Base-by-base conservation (phyloP, 2,888 invertebrate genomes). In the Cinara cedri region DNA sequence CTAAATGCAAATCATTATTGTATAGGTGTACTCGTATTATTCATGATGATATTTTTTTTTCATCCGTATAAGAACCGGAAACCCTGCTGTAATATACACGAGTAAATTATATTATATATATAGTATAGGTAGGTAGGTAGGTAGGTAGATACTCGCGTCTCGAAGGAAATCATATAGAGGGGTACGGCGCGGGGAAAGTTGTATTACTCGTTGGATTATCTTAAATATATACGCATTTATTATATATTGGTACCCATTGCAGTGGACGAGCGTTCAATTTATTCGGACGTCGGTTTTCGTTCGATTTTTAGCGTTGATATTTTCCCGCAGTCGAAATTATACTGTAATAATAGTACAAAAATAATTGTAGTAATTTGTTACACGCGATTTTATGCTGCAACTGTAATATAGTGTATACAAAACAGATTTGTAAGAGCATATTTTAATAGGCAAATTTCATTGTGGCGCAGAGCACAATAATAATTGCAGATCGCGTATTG, bases 41-140 rank as follows among this genome's bases (percentile, higher is more conserved):
- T 72, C 49, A 62, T 49, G 49, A 62, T 51, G 34, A 60, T 72
- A 60, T 60, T n/a, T n/a, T n/a, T n/a, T 3, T 34, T 11, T 21
- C 13, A 21, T 46, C 65, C 65, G 34, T 14, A n/a, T n/a, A 60
- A 49, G n/a, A 62, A 72, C 72, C 62, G 62, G 72, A 72, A 72
- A 72, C 49, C 26, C 11, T 10, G 3, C 14, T 16, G 16, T 63
- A 42, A 10, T 46, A 21, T 24, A 16, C 14, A 21, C 21, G 21
- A 1, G 42, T 11, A 34, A 24, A 51, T n/a, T 54, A 62, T 46
- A 65, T 16, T 16, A 11, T 24, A 11, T 46, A 46, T 49, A 46
- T n/a, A n/a, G n/a, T n/a, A n/a, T n/a, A n/a, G n/a, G n/a, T n/a
- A n/a, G n/a, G n/a, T n/a, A n/a, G n/a, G n/a, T n/a, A n/a, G n/a